Evolutionary conservation across 2,113 vertebrate species (phyloP), one percentile per base, ranked within the genome.

Genomic region (Perca fluviatilis): DNA sequence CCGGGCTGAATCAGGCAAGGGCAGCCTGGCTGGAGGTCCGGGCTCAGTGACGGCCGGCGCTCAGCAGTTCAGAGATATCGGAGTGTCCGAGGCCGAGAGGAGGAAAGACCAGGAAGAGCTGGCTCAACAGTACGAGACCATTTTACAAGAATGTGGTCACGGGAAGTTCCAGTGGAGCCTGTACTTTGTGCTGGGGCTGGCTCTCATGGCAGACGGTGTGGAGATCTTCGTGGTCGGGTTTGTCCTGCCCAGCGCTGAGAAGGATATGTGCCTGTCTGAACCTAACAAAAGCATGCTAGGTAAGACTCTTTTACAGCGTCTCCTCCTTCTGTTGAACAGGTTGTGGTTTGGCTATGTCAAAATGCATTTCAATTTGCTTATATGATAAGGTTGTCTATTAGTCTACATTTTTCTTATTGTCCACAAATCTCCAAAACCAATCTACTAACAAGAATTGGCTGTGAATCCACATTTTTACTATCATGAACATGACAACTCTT

Each of bases 201-300:
- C 98, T 0, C 96, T 99, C 61, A 99, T 99, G 98, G 98, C 98
- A 0, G 98, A 99, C 0, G 98, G 98, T 0, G 98, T 99, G 2
- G 98, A 99, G 94, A 94, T 99, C 93, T 99, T 99, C 3, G 98
- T 99, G 88, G 98, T 99, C 40, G 98, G 98, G 75, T 99, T 99
- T 0, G 98, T 99, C 66, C 94, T 99, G 21, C 98, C 98, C 89
- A 99, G 98, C 0, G 98, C 98, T 0, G 98, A 99, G 95, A 99
- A 97, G 93, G 98, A 99, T 65, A 99, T 99, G 98, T 99, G 98
- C 91, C 94, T 99, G 82, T 99, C 98, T 0, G 98, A 99, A 92
- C 98, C 97, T 86, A 99, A 97, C 95, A 99, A 98, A 88, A 98
- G 98, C 91, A 99, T 99, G 98, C 96, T 99, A 57, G 98, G 98